A percentile compares a stretch with the other conserved stretches of the same genome.
These are phyloP conservation scores for Oreortyx pictus DNA, from an alignment of 2,797 vertebrate genomes.

Conservation along the genomic window DNA sequence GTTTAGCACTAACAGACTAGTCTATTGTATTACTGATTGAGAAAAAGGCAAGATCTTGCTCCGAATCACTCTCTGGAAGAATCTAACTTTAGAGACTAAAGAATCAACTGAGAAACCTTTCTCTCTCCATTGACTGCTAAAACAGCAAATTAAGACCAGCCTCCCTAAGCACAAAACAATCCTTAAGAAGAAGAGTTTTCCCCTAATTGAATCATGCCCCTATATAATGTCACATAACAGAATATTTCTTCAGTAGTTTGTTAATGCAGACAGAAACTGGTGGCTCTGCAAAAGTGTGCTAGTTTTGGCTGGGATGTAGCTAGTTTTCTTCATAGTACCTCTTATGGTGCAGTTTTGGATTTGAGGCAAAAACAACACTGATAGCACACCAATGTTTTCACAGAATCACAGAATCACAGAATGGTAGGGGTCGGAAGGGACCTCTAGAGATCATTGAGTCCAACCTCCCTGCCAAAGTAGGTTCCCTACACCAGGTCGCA, in stretches of 20 bases:
- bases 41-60: neutral
- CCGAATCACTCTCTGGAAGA: conserved; percentile 2
- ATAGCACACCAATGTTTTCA: no score
- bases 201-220: conserved; percentile 1
- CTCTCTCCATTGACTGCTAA: conserved; percentile 4
- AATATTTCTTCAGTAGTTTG: neutral
- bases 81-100: neutral
- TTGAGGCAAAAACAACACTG: no score
- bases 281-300: neutral
- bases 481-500: no score
- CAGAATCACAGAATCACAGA: no score
- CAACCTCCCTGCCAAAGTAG: no score
- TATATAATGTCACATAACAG: fast-evolving
- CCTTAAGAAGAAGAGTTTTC: conserved; percentile 16
- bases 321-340: no score
- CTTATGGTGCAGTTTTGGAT: no score
- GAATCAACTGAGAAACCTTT: conserved; percentile 16
- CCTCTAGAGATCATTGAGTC: no score
- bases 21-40: neutral
- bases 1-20: neutral
- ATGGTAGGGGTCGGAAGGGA: no score
- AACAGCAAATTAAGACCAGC: conserved; percentile 5
- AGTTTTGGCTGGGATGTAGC: no score
- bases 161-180: conserved; percentile 37
- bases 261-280: neutral